Evolutionary conservation across 2,113 vertebrate species (phyloP).

Genomic region (Atrichornis clamosus): DNA sequence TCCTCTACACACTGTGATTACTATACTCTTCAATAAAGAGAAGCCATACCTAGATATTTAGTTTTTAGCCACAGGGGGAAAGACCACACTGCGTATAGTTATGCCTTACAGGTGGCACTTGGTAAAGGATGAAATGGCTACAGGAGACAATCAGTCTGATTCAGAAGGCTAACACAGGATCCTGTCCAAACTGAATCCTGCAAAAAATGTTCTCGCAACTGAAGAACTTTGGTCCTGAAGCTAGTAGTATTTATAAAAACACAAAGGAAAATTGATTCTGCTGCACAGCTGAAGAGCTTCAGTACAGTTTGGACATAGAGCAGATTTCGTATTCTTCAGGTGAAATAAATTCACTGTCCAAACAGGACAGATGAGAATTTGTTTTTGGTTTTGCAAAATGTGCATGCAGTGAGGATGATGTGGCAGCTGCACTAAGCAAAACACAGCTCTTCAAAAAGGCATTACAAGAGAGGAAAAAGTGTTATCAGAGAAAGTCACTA

Average conservation of each 20-base stretch:
- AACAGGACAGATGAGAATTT: not conserved
- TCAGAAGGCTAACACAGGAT: not conserved
- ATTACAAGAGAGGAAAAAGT: not conserved
- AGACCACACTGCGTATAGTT: not conserved
- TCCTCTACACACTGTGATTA: conserved; percentile 26
- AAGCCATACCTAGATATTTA: conserved; percentile 34
- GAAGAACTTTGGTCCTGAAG: not conserved
- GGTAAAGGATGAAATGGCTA: conserved; percentile 18
- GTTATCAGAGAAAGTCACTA: not conserved
- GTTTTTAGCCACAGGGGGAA: conserved; percentile 24
- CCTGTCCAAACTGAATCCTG: not conserved
- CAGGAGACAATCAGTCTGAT: not conserved
- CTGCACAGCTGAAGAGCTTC: not conserved
- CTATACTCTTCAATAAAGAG: conserved; percentile 43
- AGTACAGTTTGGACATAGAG: not conserved
- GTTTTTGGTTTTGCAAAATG: not conserved
- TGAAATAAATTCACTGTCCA: not conserved
- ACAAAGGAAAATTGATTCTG: not conserved
- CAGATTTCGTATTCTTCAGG: not conserved
- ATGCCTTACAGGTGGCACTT: not conserved
- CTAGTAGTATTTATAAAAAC: not conserved
- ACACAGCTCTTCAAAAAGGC: not conserved
- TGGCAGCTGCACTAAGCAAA: not conserved
- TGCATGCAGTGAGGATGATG: not conserved
- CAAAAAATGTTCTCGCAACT: not conserved